phyloP scores from a whole-genome alignment of 2,888 invertebrate genomes.

The Macaria notata region DNA sequence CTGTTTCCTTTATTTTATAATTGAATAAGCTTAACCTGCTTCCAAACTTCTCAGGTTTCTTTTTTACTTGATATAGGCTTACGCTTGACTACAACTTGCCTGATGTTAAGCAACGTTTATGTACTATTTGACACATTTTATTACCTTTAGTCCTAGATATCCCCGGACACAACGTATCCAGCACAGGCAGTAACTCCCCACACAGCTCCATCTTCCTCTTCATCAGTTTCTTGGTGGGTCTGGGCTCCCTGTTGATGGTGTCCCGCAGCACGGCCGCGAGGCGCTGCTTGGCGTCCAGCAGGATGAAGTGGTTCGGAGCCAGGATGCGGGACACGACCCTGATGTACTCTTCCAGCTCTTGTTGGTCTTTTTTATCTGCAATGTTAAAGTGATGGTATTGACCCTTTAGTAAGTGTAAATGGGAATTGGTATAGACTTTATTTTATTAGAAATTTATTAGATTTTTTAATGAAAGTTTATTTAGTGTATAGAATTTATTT shows the following conservation, averaged over 20 bases:
- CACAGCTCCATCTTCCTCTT: constrained; percentile 86
- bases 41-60: too few species aligned
- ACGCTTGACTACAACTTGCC: too few species aligned
- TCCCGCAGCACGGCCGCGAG: constrained; percentile 83
- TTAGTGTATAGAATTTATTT: too few species aligned
- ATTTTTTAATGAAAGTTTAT: too few species aligned
- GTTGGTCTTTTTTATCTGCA: constrained; percentile 72
- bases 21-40: too few species aligned
- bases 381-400: not conserved
- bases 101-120: too few species aligned
- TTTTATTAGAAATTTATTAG: too few species aligned
- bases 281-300: constrained; percentile 87
- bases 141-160: constrained; percentile 85
- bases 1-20: too few species aligned
- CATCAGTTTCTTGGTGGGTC: constrained; percentile 80
- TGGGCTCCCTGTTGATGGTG: constrained; percentile 70
- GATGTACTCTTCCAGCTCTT: constrained; percentile 75
- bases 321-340: constrained; percentile 81
- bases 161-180: constrained; percentile 87
- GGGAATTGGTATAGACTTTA: too few species aligned
- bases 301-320: constrained; percentile 85
- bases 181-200: constrained; percentile 83
- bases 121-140: too few species aligned
- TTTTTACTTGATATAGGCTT: too few species aligned
- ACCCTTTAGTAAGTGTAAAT: too few species aligned